Conservation (phyloP, 1,140 invertebrate genomes). For the Bicyclus anynana region DNA sequence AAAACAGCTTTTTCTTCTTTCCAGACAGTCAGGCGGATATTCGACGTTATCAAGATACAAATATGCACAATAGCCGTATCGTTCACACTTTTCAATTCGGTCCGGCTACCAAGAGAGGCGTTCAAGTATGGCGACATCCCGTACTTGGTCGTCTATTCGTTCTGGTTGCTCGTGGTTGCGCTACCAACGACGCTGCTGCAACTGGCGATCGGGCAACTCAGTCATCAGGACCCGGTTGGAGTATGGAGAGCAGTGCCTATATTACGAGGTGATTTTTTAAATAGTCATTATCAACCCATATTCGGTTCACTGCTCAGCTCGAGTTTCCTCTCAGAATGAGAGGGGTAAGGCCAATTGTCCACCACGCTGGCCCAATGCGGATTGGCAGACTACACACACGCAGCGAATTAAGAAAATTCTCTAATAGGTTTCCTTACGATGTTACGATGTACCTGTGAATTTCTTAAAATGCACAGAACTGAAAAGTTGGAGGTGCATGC, state of each 20-base stretch:
- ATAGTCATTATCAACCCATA: not conserved
- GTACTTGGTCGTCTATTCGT: constrained; percentile 59
- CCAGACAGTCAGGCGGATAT: constrained; percentile 56
- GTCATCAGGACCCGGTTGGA: constrained; percentile 63
- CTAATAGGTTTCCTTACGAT: too few species aligned
- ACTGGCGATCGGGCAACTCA: constrained; percentile 62
- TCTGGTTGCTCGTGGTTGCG: constrained; percentile 55
- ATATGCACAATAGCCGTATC: constrained; percentile 62
- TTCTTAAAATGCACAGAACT: too few species aligned
- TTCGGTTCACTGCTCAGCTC: too few species aligned
- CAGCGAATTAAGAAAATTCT: too few species aligned
- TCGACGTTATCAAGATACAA: constrained; percentile 54
- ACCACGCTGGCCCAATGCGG: too few species aligned
- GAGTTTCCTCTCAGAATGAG: too few species aligned
- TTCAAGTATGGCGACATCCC: constrained; percentile 57
- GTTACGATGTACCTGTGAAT: too few species aligned
- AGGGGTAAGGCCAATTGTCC: too few species aligned
- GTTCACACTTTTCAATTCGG: constrained; percentile 55
- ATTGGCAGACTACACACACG: too few species aligned
- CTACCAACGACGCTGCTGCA: constrained; percentile 57
- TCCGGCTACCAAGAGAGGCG: constrained; percentile 58
- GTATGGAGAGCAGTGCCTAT: constrained; percentile 71
- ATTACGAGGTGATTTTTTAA: constrained; percentile 48
- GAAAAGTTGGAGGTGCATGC: too few species aligned
- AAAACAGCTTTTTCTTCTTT: constrained; percentile 42